These are phyloP conservation scores for Miltochrista miniata DNA, from an alignment of 2,888 invertebrate species.

Conservation along the genomic window DNA sequence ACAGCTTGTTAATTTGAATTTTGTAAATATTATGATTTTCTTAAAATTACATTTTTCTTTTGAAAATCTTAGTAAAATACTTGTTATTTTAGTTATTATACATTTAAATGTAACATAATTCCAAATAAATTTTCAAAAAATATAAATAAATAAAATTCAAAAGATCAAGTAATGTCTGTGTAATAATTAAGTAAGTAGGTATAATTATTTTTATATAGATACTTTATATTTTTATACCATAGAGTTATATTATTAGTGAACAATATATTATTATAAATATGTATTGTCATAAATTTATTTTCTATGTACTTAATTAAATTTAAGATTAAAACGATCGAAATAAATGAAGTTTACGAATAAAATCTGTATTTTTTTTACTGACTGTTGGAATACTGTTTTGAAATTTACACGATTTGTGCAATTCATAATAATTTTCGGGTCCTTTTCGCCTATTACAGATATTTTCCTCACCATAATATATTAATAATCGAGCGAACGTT, in stretches of 20 bases:
- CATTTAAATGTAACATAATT: no score
- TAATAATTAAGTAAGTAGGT: constrained; percentile 23
- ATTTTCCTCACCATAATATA: no score
- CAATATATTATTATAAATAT: constrained; percentile 42
- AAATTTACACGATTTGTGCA: no score
- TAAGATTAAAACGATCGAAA: constrained; percentile 64
- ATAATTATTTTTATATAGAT: constrained; percentile 44
- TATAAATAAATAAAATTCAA: constrained; percentile 11
- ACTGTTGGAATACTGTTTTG: no score
- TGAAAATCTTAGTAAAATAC: not conserved
- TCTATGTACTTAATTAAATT: constrained; percentile 64
- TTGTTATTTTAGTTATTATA: not conserved
- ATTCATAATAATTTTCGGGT: no score
- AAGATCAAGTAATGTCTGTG: constrained; percentile 18
- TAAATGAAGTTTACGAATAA: constrained; percentile 67
- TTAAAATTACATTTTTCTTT: not conserved
- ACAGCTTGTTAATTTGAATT: constrained; percentile 24
- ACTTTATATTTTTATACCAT: constrained; percentile 35
- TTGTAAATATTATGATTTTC: constrained; percentile 1
- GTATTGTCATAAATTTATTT: constrained; percentile 52
- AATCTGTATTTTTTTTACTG: constrained; percentile 26
- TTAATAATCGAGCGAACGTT: no score
- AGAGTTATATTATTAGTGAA: constrained; percentile 69
- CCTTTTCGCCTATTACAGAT: no score
- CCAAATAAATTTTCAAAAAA: not conserved